Conservation (phyloP, 2,888 invertebrate genomes). For the Craniophora ligustri region DNA sequence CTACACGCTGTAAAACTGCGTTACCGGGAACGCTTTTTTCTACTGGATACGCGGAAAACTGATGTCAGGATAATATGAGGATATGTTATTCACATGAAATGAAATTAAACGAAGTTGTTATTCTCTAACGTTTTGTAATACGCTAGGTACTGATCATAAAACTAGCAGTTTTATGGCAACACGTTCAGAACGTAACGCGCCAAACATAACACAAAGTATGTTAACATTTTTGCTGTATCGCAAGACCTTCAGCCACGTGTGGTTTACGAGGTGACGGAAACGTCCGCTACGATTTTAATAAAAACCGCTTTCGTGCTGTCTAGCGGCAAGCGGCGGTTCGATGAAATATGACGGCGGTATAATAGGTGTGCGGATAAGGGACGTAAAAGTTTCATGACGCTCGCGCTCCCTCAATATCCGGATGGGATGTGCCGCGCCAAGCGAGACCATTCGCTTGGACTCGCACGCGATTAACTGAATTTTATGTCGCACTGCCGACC, state of each 20-base stretch:
- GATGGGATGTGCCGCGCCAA: constrained; percentile 47
- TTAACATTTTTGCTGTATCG: constrained; percentile 39
- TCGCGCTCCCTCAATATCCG: constrained; percentile 62
- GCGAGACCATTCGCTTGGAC: constrained; percentile 43
- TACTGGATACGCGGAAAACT: too few relatives aligned
- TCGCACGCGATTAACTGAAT: constrained; percentile 54
- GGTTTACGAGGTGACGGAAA: constrained; percentile 63
- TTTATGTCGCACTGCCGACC: constrained; percentile 47
- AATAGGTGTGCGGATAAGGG: constrained; percentile 63
- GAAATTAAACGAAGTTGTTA: constrained; percentile 3
- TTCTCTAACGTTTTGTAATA: background rate
- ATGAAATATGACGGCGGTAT: constrained; percentile 64
- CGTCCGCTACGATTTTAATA: constrained; percentile 60
- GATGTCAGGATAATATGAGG: too few relatives aligned
- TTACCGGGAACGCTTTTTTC: too few relatives aligned
- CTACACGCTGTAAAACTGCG: too few relatives aligned
- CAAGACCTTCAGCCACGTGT: constrained; percentile 45
- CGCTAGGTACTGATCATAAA: constrained; percentile 31
- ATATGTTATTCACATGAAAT: background rate
- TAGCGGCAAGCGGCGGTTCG: constrained; percentile 48
- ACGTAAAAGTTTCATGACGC: constrained; percentile 71
- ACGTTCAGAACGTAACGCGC: constrained; percentile 3
- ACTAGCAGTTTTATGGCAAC: constrained; percentile 26
- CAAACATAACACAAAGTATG: constrained; percentile 18
- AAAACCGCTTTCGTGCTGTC: constrained; percentile 54